A percentile compares a stretch with the other conserved stretches of the same genome.
phyloP scores from a whole-genome alignment of 1,140 invertebrate species.

The Zaprionus kolodkinae region DNA sequence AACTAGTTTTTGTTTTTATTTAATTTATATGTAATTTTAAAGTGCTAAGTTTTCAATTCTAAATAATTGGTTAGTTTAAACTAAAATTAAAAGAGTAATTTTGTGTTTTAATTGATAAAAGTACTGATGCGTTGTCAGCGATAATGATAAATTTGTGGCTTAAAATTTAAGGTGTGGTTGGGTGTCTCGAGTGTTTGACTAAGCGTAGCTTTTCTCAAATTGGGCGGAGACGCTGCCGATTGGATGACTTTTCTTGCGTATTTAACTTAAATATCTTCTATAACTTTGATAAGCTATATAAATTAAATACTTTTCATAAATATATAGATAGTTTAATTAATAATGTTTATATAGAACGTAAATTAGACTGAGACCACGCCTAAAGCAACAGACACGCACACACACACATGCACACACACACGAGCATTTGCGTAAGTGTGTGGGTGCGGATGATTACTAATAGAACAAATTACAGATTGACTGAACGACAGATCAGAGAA shows the following conservation, averaged over 20 bases:
- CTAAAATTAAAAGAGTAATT: not conserved
- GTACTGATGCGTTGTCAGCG: too few relatives aligned
- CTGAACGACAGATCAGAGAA: slow-evolving; percentile 23
- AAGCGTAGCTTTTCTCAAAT: slow-evolving; percentile 41
- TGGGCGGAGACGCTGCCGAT: slow-evolving; percentile 32
- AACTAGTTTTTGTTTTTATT: slow-evolving; percentile 67
- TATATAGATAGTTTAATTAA: slow-evolving; percentile 7
- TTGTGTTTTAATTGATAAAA: not conserved
- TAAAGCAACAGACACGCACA: slow-evolving; percentile 34
- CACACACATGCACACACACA: slow-evolving; percentile 33
- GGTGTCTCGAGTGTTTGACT: slow-evolving; percentile 38
- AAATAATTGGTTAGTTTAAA: slow-evolving; percentile 16
- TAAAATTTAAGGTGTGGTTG: slow-evolving; percentile 75
- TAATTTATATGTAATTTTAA: slow-evolving; percentile 52
- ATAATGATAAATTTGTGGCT: not conserved
- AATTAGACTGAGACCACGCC: slow-evolving; percentile 59
- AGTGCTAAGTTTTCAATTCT: slow-evolving; percentile 30
- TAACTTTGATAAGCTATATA: not conserved
- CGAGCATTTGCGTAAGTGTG: not conserved
- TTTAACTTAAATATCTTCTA: not conserved
- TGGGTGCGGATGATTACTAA: slow-evolving; percentile 39
- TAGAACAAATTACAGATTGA: slow-evolving; percentile 16
- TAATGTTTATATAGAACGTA: slow-evolving; percentile 3
- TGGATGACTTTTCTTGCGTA: not conserved
- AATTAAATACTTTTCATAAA: not conserved